Conservation (phyloP, 1,140 invertebrate species). For the Nasonia longicornis region DNA sequence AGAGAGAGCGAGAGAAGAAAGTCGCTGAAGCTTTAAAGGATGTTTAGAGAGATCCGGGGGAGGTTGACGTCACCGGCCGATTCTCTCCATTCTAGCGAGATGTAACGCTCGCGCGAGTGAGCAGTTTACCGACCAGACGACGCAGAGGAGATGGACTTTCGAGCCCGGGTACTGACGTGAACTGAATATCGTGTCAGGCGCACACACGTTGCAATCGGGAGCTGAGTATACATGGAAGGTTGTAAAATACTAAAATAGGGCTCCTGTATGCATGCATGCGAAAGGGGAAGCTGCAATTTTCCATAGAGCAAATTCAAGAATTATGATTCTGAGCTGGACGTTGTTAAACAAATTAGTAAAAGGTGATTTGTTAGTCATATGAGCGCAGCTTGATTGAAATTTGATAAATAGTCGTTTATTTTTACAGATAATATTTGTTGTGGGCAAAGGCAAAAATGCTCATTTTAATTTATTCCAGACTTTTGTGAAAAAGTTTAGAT, state of each 20-base stretch:
- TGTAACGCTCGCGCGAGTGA: neutral
- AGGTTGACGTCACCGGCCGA: neutral
- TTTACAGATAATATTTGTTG: no score
- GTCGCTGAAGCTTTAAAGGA: neutral
- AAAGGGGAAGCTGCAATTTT: neutral
- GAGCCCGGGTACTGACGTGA: neutral
- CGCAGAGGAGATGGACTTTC: conserved; percentile 21
- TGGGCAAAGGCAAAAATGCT: no score
- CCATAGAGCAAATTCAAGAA: neutral
- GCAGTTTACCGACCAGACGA: neutral
- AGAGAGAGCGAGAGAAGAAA: neutral
- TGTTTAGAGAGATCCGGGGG: conserved; percentile 10
- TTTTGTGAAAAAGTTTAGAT: no score
- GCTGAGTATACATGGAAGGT: neutral
- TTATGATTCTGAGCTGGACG: no score
- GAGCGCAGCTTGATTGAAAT: no score
- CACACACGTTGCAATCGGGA: neutral
- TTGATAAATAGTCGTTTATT: no score
- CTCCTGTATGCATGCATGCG: neutral
- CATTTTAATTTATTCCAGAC: no score
- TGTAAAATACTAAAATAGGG: neutral
- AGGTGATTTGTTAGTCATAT: no score
- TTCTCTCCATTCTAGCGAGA: neutral
- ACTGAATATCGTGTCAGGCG: conserved; percentile 9
- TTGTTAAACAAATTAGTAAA: no score